Evolutionary conservation across 2,888 invertebrate genomes (phyloP), one percentile per base, ranked within the genome.

Genomic region (Rhamphomyia laevipes): DNA sequence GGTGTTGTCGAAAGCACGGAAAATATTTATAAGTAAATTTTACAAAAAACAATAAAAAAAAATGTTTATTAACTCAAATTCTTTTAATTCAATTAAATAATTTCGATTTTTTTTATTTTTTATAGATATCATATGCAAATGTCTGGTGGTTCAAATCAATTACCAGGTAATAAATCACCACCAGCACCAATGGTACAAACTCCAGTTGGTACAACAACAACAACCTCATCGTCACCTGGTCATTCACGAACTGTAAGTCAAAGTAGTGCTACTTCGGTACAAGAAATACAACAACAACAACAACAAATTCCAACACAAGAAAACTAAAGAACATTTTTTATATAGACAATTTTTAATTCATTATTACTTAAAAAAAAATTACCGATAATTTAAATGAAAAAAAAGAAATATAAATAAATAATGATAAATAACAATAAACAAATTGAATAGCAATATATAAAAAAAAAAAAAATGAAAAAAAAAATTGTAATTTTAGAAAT

Each of bases 1-100:
- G 89, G 89, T 43, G 84, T 87, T 44, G 83, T 89, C 12, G 84
- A 84, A 61, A 85, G 85, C 56, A 90, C 89, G 0, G 82, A 84
- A 61, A 84, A 84, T 61, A 82, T 84, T 59, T 82, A 86, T 73
- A 71, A 70, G 71, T 72, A 54, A 61, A 59, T 51, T 33, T 17
- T 37, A 2, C 9, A 33, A 11, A 9, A 7, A 27, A 27, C 7
- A 27, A 21, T 21, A 21, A 31, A 18, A 1, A 6, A 5, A 2
- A 9, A 4, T 18, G 7, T 6, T 27, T 9, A 11, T 10, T 7
- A 17, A 15, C 13, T 18, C 15, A 21, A 31, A 45, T 30, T 42
- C 31, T 16, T 30, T 11, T 21, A 35, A 30, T 5, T 16, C 2
- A 38, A 9, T n/a, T 35, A 11, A 17, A 2, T 38, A 31, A 18